Percentiles rank a stretch among this genome's conserved stretches.
These are phyloP conservation scores for Carlito syrichta DNA, from an alignment of 2,113 vertebrate genomes.

Conservation along the genomic window DNA sequence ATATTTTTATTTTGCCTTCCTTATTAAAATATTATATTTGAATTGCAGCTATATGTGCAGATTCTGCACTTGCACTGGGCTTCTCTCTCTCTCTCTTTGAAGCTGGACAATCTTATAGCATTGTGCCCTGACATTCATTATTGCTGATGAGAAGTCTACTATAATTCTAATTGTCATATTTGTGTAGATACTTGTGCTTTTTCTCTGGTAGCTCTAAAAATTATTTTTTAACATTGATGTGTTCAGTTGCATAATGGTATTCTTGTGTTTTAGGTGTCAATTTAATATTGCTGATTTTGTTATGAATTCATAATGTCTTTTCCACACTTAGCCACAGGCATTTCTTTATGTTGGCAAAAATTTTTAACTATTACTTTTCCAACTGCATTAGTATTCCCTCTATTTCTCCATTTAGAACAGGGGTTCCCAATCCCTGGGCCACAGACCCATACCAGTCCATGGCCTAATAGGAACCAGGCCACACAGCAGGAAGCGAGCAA, in stretches of 20 bases:
- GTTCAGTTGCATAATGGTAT: not conserved
- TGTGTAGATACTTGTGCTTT: too few relatives aligned
- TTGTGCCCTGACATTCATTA: not conserved
- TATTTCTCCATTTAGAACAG: not conserved
- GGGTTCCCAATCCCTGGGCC: too few relatives aligned
- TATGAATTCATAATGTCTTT: not conserved
- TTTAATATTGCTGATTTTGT: not conserved
- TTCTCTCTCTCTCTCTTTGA: not conserved
- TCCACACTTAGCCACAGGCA: too few relatives aligned
- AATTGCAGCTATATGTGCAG: accelerated
- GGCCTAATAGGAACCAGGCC: too few relatives aligned
- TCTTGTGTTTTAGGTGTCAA: not conserved
- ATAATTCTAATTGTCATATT: not conserved
- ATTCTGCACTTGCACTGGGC: not conserved
- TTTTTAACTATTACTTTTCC: too few relatives aligned
- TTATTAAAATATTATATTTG: not conserved
- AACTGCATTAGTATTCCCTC: not conserved
- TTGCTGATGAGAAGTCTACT: not conserved
- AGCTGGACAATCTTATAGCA: not conserved
- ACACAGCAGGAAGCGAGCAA: too few relatives aligned
- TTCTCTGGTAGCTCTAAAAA: not conserved
- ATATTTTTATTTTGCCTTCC: not conserved
- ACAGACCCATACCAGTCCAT: too few relatives aligned
- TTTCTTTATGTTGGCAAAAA: too few relatives aligned
- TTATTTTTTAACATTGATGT: not conserved